A percentile compares a stretch with the other conserved stretches of the same genome.
These are phyloP conservation scores for Schizopygopsis pylzovi DNA, from an alignment of 2,797 vertebrate species.

Conservation along the genomic window DNA sequence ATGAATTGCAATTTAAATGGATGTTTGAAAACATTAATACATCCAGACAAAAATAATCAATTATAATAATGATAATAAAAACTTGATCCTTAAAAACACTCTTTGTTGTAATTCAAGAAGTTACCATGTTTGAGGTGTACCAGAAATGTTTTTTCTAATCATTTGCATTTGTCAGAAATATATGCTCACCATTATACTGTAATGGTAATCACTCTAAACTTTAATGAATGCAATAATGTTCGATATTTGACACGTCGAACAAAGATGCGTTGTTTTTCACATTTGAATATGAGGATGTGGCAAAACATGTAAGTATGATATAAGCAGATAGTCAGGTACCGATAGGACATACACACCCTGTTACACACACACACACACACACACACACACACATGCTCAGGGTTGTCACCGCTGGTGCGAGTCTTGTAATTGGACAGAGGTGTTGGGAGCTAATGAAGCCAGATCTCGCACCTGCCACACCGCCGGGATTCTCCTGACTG, in stretches of 20 bases:
- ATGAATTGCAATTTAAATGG: not conserved
- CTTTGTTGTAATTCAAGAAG: not conserved
- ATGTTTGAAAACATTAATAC: not conserved
- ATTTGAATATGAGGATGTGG: not conserved
- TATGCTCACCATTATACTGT: not conserved
- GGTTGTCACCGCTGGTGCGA: constrained; percentile 75
- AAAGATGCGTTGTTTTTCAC: not conserved
- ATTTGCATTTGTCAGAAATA: not conserved
- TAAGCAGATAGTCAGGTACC: not conserved
- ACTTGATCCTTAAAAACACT: not conserved
- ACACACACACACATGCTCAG: constrained; percentile 49
- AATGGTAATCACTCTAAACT: not conserved
- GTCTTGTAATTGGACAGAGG: constrained; percentile 83
- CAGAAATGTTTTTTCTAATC: too few species aligned
- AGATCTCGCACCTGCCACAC: constrained; percentile 83
- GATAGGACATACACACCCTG: constrained; percentile 38
- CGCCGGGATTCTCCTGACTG: constrained; percentile 81
- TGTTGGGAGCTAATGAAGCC: constrained; percentile 85
- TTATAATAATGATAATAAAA: too few species aligned
- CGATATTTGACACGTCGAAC: not conserved
- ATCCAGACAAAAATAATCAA: not conserved
- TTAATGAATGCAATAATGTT: not conserved
- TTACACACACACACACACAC: constrained; percentile 49
- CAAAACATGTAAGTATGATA: not conserved
- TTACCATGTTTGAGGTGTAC: not conserved